These are phyloP conservation scores for Lota lota DNA, from an alignment of 2,113 vertebrate species.

Conservation along the genomic window DNA sequence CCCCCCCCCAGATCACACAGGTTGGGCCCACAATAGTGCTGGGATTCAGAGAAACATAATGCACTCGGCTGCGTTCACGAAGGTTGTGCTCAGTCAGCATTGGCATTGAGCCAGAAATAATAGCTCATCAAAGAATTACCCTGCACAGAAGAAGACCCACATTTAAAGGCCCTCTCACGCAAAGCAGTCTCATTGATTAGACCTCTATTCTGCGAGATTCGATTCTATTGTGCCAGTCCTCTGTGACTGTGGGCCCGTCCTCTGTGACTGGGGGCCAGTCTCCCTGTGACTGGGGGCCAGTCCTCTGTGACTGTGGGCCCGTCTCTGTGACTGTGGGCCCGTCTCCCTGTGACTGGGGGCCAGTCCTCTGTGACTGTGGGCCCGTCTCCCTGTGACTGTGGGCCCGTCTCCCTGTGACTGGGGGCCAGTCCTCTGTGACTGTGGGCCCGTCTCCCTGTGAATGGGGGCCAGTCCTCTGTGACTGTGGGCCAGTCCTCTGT, in stretches of 20 bases:
- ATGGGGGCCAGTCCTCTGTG: no score
- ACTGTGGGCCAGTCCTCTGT: neutral
- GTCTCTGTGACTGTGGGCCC: no score
- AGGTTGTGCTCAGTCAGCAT: slow-evolving; percentile 29
- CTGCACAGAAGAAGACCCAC: slow-evolving; percentile 17
- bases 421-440: no score
- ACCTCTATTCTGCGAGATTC: slow-evolving; percentile 26
- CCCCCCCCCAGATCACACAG: slow-evolving; percentile 32
- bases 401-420: no score
- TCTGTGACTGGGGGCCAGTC: neutral
- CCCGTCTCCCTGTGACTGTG: neutral
- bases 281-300: neutral
- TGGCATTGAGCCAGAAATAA: slow-evolving; percentile 24
- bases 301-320: slow-evolving; percentile 10
- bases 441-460: neutral
- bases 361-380: no score
- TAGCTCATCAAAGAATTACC: slow-evolving; percentile 44
- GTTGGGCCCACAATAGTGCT: slow-evolving; percentile 32
- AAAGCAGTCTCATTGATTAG: slow-evolving; percentile 50
- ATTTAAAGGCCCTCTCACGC: slow-evolving; percentile 40
- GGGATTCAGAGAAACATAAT: slow-evolving; percentile 35
- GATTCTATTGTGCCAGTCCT: slow-evolving; percentile 18
- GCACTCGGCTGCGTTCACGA: slow-evolving; percentile 24
- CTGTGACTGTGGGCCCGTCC: slow-evolving; percentile 6
- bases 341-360: no score